Percentiles rank a stretch among this genome's conserved stretches.
phyloP scores from a whole-genome alignment of 2,797 vertebrate genomes.

The Bryconaethiops microstoma region DNA sequence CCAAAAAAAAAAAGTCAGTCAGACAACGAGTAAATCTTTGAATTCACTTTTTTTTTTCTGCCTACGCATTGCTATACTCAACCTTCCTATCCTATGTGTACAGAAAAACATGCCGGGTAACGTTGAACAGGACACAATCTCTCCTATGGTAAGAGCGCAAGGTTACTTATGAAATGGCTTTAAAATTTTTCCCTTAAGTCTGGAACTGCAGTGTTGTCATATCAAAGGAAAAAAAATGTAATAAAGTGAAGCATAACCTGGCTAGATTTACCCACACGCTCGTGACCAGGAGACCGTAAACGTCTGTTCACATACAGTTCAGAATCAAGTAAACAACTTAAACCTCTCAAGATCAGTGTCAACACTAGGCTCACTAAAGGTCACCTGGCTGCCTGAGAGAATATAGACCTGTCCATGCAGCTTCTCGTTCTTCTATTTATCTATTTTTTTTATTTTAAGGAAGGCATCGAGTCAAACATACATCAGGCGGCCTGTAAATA shows the following conservation, averaged over 20 bases:
- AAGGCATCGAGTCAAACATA: slow-evolving; percentile 29
- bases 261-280: slow-evolving; percentile 24
- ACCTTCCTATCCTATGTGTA: slow-evolving; percentile 41
- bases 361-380: neutral
- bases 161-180: slow-evolving; percentile 44
- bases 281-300: slow-evolving; percentile 28
- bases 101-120: slow-evolving; percentile 35
- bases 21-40: slow-evolving; percentile 18
- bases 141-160: slow-evolving; percentile 38
- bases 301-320: slow-evolving; percentile 23
- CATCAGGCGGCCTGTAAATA: slow-evolving; percentile 29
- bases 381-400: slow-evolving; percentile 10
- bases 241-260: slow-evolving; percentile 14
- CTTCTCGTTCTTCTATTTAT: neutral
- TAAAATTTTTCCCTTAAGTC: slow-evolving; percentile 7
- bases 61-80: slow-evolving; percentile 35
- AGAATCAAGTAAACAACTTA: slow-evolving; percentile 41
- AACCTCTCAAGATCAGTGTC: slow-evolving; percentile 17
- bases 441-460: neutral
- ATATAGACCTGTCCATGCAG: slow-evolving; percentile 16
- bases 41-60: slow-evolving; percentile 20
- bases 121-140: slow-evolving; percentile 36
- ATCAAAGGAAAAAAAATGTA: slow-evolving; percentile 23
- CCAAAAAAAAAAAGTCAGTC: slow-evolving; percentile 9
- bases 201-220: slow-evolving; percentile 10